phyloP scores from a whole-genome alignment of 2,888 invertebrate species.

The Ceriagrion tenellum region DNA sequence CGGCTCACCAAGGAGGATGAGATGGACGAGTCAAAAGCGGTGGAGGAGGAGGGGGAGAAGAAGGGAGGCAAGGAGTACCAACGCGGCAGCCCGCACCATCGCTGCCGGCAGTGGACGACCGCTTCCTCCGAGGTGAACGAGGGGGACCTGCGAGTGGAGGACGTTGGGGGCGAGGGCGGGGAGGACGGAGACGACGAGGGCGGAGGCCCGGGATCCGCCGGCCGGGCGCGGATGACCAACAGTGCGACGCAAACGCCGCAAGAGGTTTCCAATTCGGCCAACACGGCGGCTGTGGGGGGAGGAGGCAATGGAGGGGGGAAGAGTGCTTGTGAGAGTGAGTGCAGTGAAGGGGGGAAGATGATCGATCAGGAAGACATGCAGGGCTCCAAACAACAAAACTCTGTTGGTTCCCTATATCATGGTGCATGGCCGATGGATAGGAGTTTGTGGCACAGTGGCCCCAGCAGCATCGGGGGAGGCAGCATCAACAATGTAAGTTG shows the following conservation, averaged over 20 bases:
- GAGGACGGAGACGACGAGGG: conserved; percentile 75
- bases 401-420: conserved; percentile 79
- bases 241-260: conserved; percentile 69
- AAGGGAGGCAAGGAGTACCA: conserved; percentile 64
- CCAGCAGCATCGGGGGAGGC: conserved; percentile 72
- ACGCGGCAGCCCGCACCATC: conserved; percentile 41
- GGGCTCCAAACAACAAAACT: conserved; percentile 72
- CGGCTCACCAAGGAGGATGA: conserved; percentile 74
- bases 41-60: conserved; percentile 76
- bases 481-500: conserved; percentile 68
- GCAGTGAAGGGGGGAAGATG: conserved; percentile 58
- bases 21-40: conserved; percentile 76
- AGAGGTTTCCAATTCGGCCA: conserved; percentile 53
- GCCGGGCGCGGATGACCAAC: conserved; percentile 66
- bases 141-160: conserved; percentile 74
- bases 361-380: conserved; percentile 64
- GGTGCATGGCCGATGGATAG: conserved; percentile 83
- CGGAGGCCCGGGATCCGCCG: conserved; percentile 72
- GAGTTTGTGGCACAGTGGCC: conserved; percentile 75
- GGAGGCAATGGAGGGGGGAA: conserved; percentile 28
- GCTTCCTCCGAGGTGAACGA: conserved; percentile 71
- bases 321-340: conserved; percentile 60
- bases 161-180: conserved; percentile 75
- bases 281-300: conserved; percentile 45
- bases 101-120: conserved; percentile 9